These are phyloP conservation scores for Ichneumoninae sp. DNA, from an alignment of 2,888 invertebrate genomes.

Conservation along the genomic window DNA sequence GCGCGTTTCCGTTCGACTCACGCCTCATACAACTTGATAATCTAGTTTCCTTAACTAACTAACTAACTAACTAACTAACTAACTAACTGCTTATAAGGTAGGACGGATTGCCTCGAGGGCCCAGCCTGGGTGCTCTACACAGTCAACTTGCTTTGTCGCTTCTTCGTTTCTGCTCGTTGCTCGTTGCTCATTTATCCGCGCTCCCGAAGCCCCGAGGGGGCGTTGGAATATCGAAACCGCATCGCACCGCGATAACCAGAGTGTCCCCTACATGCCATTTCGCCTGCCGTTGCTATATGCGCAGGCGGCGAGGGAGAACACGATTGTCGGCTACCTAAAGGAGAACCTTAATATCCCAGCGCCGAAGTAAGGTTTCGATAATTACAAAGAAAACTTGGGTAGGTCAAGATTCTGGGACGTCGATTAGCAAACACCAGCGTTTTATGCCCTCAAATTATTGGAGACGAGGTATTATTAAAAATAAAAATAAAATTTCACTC, in stretches of 20 bases:
- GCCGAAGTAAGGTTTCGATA: neutral
- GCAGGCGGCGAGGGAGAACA: neutral
- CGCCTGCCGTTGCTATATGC: neutral
- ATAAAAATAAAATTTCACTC: too few relatives aligned
- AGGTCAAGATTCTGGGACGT: too few relatives aligned
- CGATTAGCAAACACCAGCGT: too few relatives aligned
- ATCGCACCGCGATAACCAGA: slow-evolving; percentile 50
- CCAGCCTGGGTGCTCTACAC: neutral
- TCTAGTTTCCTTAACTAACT: slow-evolving; percentile 59
- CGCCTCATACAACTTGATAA: slow-evolving; percentile 63
- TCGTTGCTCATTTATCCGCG: slow-evolving; percentile 37
- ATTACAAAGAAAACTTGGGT: too few relatives aligned
- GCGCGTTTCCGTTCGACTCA: slow-evolving; percentile 23
- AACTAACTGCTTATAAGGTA: slow-evolving; percentile 67
- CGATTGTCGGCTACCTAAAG: neutral
- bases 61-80: slow-evolving; percentile 63
- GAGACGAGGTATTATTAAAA: too few relatives aligned
- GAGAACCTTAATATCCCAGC: neutral
- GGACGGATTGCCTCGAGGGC: slow-evolving; percentile 53
- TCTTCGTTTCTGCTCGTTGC: slow-evolving; percentile 27
- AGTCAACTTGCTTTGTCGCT: slow-evolving; percentile 29
- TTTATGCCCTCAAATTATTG: too few relatives aligned
- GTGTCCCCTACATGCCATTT: slow-evolving; percentile 5
- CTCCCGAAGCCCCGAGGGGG: slow-evolving; percentile 40
- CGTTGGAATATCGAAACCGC: slow-evolving; percentile 66